Base-by-base conservation (phyloP, 2,113 vertebrate species). In the Sprattus sprattus region DNA sequence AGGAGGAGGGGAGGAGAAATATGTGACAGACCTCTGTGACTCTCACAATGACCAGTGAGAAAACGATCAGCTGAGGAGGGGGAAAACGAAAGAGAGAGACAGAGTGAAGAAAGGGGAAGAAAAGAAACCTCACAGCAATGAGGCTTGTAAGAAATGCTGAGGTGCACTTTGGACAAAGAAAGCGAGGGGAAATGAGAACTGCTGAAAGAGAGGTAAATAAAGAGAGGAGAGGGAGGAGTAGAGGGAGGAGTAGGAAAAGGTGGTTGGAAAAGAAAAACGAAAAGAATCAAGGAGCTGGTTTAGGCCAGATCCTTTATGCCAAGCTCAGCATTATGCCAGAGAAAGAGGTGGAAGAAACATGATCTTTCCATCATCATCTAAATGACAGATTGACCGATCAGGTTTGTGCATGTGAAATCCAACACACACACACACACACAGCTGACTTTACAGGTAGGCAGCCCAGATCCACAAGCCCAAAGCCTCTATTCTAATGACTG, bases 1-100 rank as follows among this genome's bases (percentile, higher is more conserved):
- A 32, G 22, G 32, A 45, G 32, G 0, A 81, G 54, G 85, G 88
- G 89, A 88, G 88, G 82, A 85, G 89, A 91, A 88, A 90, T 87
- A 94, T 92, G 91, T 93, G 90, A 87, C 92, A 85, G 90, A 82
- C 81, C 81, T 18, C 87, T 91, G 93, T 52, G 82, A 93, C 54
- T 92, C 90, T 92, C 83, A 88, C 91, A 93, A 90, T 64, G 85
- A 46, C 45, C 81, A 86, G 89, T 89, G 90, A 91, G 88, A 90
- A 93, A 93, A 89, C 18, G 6, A 3, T 11, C 57, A 57, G 82
- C 75, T 44, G 5, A 46, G 25, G 18, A 46, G 15, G 9, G 22
- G 39, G 20, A 18, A 22, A 85, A 10, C 28, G 80, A 82, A 22
- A 20, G 44, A 25, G 1, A 10, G 83, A 60, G n/a, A 50, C 2